Percentiles rank a stretch among this genome's conserved stretches.
phyloP scores from a whole-genome alignment of 2,888 invertebrate species.

The Diarsia brunnea region DNA sequence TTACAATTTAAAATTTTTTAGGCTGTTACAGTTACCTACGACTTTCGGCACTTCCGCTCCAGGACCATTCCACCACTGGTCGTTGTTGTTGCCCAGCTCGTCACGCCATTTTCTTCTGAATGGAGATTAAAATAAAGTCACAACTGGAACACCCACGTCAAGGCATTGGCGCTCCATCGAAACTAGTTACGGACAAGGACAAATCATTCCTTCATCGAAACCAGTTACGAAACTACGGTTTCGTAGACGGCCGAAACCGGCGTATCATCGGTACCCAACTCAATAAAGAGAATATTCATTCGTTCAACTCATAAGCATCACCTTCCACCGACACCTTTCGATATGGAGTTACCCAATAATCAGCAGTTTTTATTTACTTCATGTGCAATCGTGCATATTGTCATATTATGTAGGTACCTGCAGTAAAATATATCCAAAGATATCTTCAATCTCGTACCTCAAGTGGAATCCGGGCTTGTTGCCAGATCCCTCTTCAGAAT shows the following conservation, averaged over 20 bases:
- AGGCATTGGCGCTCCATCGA: too few species aligned
- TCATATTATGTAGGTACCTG: background rate
- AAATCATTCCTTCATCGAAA: too few species aligned
- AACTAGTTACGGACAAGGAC: too few species aligned
- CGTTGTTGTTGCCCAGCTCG: too few species aligned
- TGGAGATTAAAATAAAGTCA: background rate
- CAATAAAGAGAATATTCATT: background rate
- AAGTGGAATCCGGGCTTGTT: conserved; percentile 24
- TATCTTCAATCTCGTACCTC: conserved; percentile 22
- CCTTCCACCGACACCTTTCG: background rate
- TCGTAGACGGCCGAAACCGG: too few species aligned
- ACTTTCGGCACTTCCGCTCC: too few species aligned
- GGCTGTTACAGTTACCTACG: too few species aligned
- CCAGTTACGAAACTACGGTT: too few species aligned
- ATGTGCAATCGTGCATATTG: background rate
- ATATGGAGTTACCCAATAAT: background rate
- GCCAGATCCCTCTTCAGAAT: conserved; percentile 36
- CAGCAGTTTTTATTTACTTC: background rate
- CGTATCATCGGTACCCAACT: background rate
- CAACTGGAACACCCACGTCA: background rate
- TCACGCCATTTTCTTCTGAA: background rate
- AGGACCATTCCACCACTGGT: too few species aligned
- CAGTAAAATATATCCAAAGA: background rate
- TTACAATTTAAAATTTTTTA: too few species aligned
- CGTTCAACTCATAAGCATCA: background rate